phyloP scores from a whole-genome alignment of 2,888 invertebrate species.

The Candidula unifasciata region DNA sequence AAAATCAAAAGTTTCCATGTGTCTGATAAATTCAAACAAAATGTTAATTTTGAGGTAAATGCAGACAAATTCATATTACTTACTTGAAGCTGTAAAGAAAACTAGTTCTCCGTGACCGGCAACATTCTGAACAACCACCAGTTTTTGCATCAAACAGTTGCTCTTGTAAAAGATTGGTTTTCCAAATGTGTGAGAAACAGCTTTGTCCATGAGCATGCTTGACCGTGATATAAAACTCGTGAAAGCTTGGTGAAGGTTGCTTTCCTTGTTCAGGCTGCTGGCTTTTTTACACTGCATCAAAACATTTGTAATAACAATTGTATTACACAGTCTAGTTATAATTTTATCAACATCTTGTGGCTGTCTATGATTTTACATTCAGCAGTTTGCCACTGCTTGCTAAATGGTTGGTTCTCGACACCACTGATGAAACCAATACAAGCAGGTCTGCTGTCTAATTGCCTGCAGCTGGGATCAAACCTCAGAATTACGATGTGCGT shows the following conservation, averaged over 20 bases:
- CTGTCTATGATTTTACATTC: no score
- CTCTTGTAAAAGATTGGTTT: constrained; percentile 65
- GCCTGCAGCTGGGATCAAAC: no score
- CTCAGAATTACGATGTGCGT: no score
- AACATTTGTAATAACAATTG: constrained; percentile 12
- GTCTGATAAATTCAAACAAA: background rate
- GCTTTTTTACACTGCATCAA: constrained; percentile 53
- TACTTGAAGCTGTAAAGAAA: constrained; percentile 64
- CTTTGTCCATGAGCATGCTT: constrained; percentile 65
- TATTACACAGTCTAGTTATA: background rate
- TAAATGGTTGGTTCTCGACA: no score
- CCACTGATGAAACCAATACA: no score
- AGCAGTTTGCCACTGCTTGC: no score
- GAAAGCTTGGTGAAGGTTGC: constrained; percentile 50
- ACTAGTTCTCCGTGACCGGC: constrained; percentile 57
- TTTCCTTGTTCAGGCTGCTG: constrained; percentile 34
- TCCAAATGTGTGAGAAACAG: constrained; percentile 62
- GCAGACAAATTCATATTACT: constrained; percentile 40
- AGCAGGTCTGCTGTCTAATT: no score
- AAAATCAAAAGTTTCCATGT: background rate
- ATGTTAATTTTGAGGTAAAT: background rate
- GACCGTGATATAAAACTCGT: constrained; percentile 55
- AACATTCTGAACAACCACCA: constrained; percentile 60
- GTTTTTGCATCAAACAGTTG: constrained; percentile 63
- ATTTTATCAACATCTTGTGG: background rate